Conservation (phyloP, 2,888 invertebrate genomes). For the Cactoblastis cactorum region DNA sequence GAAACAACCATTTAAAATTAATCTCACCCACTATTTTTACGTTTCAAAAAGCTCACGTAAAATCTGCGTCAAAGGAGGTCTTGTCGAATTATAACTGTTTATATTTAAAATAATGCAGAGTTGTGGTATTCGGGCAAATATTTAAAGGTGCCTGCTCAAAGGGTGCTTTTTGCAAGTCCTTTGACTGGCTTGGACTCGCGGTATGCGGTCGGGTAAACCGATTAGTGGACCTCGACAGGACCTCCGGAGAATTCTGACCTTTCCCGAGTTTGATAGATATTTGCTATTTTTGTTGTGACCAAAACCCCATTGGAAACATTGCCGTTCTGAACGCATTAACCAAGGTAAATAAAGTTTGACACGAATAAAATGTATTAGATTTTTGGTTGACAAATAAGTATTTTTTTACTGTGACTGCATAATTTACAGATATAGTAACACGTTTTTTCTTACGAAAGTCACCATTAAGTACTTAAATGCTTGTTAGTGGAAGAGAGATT, state of each 20-base stretch:
- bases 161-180: conserved; percentile 71
- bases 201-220: conserved; percentile 73
- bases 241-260: conserved; percentile 19
- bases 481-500: no score
- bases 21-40: no score
- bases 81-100: conserved; percentile 71
- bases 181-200: conserved; percentile 69
- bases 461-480: no score
- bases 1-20: no score
- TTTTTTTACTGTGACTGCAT: no score
- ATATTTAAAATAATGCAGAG: conserved; percentile 74
- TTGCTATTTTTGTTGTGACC: conserved; percentile 16
- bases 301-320: conserved; percentile 2
- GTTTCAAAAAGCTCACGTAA: neutral
- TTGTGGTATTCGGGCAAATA: conserved; percentile 70
- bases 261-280: conserved; percentile 5
- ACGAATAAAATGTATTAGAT: neutral
- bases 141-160: conserved; percentile 71
- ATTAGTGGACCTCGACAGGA: conserved; percentile 41
- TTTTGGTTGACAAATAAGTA: no score
- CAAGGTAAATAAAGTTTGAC: neutral
- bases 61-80: conserved; percentile 29
- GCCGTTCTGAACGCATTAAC: neutral
- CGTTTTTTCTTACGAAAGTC: no score
- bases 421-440: no score